These are phyloP conservation scores for Morelia viridis DNA, from an alignment of 2,797 vertebrate genomes.

Conservation along the genomic window DNA sequence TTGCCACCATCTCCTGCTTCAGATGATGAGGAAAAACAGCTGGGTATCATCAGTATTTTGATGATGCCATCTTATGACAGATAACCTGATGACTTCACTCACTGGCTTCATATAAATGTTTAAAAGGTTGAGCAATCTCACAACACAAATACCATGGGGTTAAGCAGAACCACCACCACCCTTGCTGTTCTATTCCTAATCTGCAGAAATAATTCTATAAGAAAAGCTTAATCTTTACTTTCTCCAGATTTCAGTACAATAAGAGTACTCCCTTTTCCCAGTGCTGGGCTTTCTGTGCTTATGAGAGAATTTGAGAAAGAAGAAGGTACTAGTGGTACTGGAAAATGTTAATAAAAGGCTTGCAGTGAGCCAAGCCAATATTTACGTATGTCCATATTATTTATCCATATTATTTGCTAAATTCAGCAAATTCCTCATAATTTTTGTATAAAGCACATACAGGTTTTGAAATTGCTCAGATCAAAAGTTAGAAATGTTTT, in stretches of 20 bases:
- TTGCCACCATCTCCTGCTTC: not conserved
- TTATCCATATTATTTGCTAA: not conserved
- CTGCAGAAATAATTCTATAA: not conserved
- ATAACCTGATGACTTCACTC: not conserved
- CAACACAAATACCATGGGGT: not conserved
- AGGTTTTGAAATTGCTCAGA: not conserved
- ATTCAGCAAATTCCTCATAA: not conserved
- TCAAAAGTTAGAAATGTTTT: not conserved
- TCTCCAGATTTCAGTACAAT: not conserved
- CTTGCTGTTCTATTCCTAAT: not conserved
- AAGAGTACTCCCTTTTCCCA: not conserved
- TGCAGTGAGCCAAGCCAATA: not conserved
- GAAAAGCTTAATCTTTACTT: not conserved
- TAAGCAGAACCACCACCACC: not conserved
- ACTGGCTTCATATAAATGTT: not conserved
- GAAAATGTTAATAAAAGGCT: not conserved
- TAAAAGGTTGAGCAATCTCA: not conserved
- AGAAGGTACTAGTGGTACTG: not conserved
- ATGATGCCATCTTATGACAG: not conserved
- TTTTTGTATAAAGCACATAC: not conserved
- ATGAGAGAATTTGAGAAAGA: not conserved
- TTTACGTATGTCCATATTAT: not conserved
- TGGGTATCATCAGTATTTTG: not conserved
- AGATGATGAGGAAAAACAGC: not conserved
- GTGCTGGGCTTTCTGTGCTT: not conserved